Conservation (phyloP, 2,113 vertebrate genomes). For the Nycticorax nycticorax region DNA sequence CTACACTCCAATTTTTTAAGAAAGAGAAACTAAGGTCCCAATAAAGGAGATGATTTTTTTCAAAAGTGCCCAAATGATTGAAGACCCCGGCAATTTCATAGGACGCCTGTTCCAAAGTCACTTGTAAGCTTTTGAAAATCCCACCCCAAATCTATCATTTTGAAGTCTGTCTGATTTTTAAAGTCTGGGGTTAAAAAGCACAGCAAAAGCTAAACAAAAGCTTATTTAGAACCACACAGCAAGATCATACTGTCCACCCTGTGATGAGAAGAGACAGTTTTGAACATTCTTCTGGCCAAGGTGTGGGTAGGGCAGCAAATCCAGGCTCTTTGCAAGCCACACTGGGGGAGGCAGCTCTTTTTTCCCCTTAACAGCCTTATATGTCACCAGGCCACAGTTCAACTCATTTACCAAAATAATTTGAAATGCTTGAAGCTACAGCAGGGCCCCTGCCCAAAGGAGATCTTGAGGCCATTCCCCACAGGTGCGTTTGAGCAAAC, state of each 20-base stretch:
- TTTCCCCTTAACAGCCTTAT: not conserved
- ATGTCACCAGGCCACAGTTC: not conserved
- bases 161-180: not conserved
- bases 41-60: not conserved
- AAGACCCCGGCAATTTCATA: not conserved
- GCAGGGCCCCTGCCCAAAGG: not conserved
- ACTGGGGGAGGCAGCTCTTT: not conserved
- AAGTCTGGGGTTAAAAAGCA: not conserved
- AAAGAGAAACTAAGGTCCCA: not conserved
- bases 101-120: not conserved
- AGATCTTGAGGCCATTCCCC: not conserved
- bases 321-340: not conserved
- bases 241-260: not conserved
- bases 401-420: not conserved
- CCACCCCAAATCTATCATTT: not conserved
- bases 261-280: not conserved
- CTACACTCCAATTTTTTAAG: slow-evolving; percentile 15
- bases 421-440: not conserved
- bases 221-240: not conserved
- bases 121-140: not conserved
- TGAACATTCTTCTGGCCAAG: not conserved
- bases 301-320: not conserved
- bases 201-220: not conserved
- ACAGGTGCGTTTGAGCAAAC: not conserved
- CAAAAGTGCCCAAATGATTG: not conserved